Base-by-base conservation (phyloP, 2,113 vertebrate species). In the Zootoca vivipara region DNA sequence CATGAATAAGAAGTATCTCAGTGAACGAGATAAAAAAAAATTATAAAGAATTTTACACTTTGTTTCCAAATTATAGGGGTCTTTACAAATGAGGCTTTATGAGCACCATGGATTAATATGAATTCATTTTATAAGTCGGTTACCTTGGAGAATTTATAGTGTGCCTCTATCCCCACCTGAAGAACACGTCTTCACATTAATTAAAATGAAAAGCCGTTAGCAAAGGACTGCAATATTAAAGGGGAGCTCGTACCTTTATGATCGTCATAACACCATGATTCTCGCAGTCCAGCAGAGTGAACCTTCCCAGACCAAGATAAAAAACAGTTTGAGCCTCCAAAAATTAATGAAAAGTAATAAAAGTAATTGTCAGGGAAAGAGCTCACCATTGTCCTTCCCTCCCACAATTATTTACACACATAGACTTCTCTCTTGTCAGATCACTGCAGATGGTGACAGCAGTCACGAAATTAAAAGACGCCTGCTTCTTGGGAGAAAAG, bases 201-300 rank as follows among this genome's bases (percentile, higher is more conserved):
- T 88, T 83, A 78, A 88, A 88, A 78, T 46, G 87, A 78, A 81
- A 88, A 56, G 87, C 87, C 72, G 58, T 83, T 82, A 77, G 81
- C 80, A 83, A 88, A 88, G 38, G 30, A n/a, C 26, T 64, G 30
- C 56, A 20, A n/a, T 81, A 87, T 87, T 87, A 83, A 88, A 83
- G n/a, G 18, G 40, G 46, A 78, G 65, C 62, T 8, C 30, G 42
- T 35, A 35, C 33, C 69, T 88, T 77, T 72, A 72, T 56, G 72
- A 88, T 78, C 81, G 38, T 88, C n/a, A 24, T 35, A 38, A n/a
- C 42, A 30, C 24, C 56, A 46, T 16, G 73, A 4, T 74, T 62
- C 52, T 83, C 72, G 24, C 20, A 52, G 81, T 69, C 62, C 62
- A 87, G 70, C 30, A 65, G n/a, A 52, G 7, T n/a, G n/a, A 88